Base-by-base conservation (phyloP, 2,888 invertebrate genomes). In the Ophion costatus region DNA sequence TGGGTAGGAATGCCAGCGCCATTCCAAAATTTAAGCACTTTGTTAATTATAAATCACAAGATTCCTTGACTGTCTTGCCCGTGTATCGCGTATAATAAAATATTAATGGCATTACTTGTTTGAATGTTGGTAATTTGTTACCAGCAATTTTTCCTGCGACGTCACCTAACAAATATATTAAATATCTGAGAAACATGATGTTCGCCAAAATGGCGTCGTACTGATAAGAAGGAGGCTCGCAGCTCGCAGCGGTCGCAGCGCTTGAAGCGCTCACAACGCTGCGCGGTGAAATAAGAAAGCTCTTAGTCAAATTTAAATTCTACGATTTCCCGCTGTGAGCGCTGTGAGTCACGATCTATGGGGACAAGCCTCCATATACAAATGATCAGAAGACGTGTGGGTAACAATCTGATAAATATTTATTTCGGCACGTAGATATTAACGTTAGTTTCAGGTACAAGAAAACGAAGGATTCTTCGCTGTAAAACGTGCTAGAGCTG, bases 51-150 rank as follows among this genome's bases (percentile, higher is more conserved):
- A 51, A 51, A 51, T 51, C 51, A 51, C 51, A 51, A 61, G 7
- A 20, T 61, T 61, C 61, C 61, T 61, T 5, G 22, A 20, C 61
- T 61, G 7, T 22, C 61, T 61, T n/a, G 22, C n/a, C 61, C 61
- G 61, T 61, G n/a, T 61, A 20, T 61, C 61, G 20, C 20, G 61
- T 61, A 61, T 61, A 10, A 61, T 61, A 61, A 22, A 61, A 61
- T 61, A 61, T 20, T 61, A 61, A 61, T 61, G 20, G 61, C 61
- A 61, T 0, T 61, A 61, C 0, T 61, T 61, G 61, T 61, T 61
- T 61, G n/a, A 20, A 20, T 61, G 61, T 61, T 61, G 61, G 61
- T 61, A 61, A 61, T 61, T 61, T 22, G 22, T 61, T 61, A 61
- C 20, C 20, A 22, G 20, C n/a, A 17, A 61, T 61, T 61, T 61